Percentiles rank a stretch among this genome's conserved stretches.
Evolutionary conservation across 1,140 invertebrate species (phyloP).

Genomic region (fruit fly (Drosophila melanogaster)): DNA sequence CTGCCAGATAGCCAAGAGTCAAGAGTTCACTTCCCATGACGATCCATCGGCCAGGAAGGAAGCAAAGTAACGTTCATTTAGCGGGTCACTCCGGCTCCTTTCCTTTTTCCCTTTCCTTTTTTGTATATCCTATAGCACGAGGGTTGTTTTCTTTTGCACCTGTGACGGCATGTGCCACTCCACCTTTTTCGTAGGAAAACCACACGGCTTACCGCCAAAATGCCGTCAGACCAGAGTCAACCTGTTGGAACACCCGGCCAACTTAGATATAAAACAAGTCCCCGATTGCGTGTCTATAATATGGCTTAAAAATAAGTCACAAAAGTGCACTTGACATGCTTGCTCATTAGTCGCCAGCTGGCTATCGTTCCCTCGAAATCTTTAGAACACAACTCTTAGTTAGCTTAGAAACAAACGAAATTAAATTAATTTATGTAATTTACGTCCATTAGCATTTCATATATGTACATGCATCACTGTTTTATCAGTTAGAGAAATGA

Average conservation of each 20-base stretch:
- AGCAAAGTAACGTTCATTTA: slow-evolving; percentile 42
- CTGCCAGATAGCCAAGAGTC: slow-evolving; percentile 34
- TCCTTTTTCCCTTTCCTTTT: background rate
- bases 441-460: background rate
- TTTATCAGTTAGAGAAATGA: slow-evolving; percentile 5
- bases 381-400: slow-evolving; percentile 5
- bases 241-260: slow-evolving; percentile 60
- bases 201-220: slow-evolving; percentile 66
- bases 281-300: slow-evolving; percentile 50
- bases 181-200: slow-evolving; percentile 10
- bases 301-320: slow-evolving; percentile 7
- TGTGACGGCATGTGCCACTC: slow-evolving; percentile 67
- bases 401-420: background rate
- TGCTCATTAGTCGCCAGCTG: slow-evolving; percentile 20
- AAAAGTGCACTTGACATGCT: slow-evolving; percentile 23
- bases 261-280: slow-evolving; percentile 1
- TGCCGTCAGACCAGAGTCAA: slow-evolving; percentile 46
- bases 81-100: slow-evolving; percentile 14
- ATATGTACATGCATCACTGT: background rate
- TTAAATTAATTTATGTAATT: slow-evolving; percentile 21
- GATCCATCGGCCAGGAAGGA: slow-evolving; percentile 27
- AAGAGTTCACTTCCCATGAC: slow-evolving; percentile 69
- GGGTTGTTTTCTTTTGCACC: slow-evolving; percentile 70
- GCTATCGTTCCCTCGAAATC: slow-evolving; percentile 8
- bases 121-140: slow-evolving; percentile 12